Evolutionary conservation across 2,113 vertebrate species (phyloP).

Genomic region (Cynopterus brachyotis): DNA sequence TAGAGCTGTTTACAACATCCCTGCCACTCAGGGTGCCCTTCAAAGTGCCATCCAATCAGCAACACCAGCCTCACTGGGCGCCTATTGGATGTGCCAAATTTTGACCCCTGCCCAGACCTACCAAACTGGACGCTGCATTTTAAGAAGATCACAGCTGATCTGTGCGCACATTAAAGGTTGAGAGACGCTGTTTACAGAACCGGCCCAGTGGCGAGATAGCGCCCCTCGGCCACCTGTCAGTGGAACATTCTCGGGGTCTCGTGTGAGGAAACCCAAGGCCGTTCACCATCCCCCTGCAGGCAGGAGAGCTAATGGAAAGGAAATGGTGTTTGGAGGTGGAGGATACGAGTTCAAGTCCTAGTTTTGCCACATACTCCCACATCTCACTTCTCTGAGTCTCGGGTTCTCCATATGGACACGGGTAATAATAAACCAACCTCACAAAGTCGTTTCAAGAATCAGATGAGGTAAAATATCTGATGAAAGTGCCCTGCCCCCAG

Average conservation of each 20-base stretch:
- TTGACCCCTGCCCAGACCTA: not conserved
- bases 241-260: not conserved
- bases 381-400: not conserved
- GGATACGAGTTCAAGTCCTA: not conserved
- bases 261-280: accelerated
- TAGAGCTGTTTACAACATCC: not conserved
- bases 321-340: not conserved
- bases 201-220: not conserved
- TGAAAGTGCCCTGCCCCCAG: not conserved
- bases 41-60: not conserved
- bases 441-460: not conserved
- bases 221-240: not conserved
- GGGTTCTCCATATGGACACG: not conserved
- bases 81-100: not conserved
- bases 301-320: not conserved
- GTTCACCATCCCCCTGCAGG: not conserved
- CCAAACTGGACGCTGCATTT: not conserved
- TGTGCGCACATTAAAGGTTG: not conserved
- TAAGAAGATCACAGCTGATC: not conserved
- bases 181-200: not conserved
- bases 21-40: not conserved
- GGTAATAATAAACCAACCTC: not conserved
- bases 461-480: not conserved
- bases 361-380: not conserved
- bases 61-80: too few relatives aligned